Base-by-base conservation (phyloP, 2,888 invertebrate species). In the Tiliacea aurago region DNA sequence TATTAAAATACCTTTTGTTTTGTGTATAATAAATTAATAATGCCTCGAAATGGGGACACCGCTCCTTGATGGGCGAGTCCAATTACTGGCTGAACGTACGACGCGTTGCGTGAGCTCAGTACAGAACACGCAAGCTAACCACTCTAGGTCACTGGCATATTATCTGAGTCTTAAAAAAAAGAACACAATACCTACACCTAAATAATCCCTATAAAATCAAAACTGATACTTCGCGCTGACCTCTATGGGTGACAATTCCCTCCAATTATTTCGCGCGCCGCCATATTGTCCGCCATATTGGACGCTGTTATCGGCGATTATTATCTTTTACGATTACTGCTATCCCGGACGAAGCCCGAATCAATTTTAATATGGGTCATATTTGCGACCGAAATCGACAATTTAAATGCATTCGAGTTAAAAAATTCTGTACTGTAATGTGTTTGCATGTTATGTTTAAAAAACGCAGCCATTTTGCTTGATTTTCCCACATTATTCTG, bases 321-420 rank as follows among this genome's bases (percentile, higher is more conserved):
- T 91, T 90, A 91, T 90, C 91, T 90, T 90, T 91, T 90, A 91
- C 87, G 90, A 88, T 87, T 86, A 90, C 90, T 84, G 87, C 80
- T 84, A 83, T 86, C 84, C 82, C 71, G 84, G 76, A 78, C 84
- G 78, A 71, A 73, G 66, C 73, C 43, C 73, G 81, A 90, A 90
- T 89, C 89, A 90, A 90, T 90, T 89, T 90, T 87, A 89, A 89
- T 88, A 85, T 80, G 70, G 72, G 75, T 75, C 55, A 86, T 83
- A 86, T 85, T 83, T 79, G 81, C 56, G 73, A 77, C 74, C 80
- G 62, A 86, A 86, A 88, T 84, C 70, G 83, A 64, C 84, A 69
- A 87, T 89, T 90, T 88, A 84, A 89, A 90, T 89, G 87, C 88
- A 86, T 86, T 86, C 73, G 70, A 74, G 67, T 80, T 80, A 81